Evolutionary conservation across 2,888 invertebrate genomes (phyloP).

Genomic region (Muscina levida): DNA sequence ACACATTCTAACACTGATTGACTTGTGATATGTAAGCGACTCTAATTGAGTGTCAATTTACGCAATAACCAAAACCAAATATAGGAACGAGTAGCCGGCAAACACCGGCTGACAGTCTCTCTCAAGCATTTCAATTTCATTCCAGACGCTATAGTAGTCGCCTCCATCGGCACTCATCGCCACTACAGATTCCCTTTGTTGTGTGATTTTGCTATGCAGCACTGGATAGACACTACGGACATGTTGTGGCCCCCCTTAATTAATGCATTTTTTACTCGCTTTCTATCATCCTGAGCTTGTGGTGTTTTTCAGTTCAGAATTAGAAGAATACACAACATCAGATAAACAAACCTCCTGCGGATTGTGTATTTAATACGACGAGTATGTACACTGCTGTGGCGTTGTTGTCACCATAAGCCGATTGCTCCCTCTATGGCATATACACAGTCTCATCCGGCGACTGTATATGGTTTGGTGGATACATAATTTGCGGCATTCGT

Average conservation of each 20-base stretch:
- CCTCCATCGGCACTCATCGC: constrained; percentile 7
- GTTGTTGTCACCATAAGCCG: constrained; percentile 35
- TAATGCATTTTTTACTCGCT: constrained; percentile 45
- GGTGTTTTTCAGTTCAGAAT: too few species aligned
- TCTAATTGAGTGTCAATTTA: constrained; percentile 74
- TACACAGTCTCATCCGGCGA: constrained; percentile 10
- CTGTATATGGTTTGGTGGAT: constrained; percentile 52
- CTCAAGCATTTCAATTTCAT: constrained; percentile 55
- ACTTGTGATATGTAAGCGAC: constrained; percentile 78
- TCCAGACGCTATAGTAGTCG: constrained; percentile 12
- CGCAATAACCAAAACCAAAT: constrained; percentile 59
- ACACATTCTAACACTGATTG: constrained; percentile 77
- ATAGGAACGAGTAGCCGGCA: constrained; percentile 38
- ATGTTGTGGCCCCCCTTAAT: constrained; percentile 47
- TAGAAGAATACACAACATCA: too few species aligned
- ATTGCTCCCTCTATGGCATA: constrained; percentile 58
- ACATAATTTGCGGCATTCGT: constrained; percentile 63
- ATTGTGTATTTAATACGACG: constrained; percentile 31
- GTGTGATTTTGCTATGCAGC: neutral
- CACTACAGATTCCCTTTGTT: constrained; percentile 22
- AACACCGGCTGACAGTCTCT: constrained; percentile 34
- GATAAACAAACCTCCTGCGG: constrained; percentile 47
- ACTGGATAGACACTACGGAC: constrained; percentile 31
- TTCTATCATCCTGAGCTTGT: constrained; percentile 4
- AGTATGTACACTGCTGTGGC: neutral